Base-by-base conservation (phyloP, 2,888 invertebrate genomes). In the Calliscelio sp. region DNA sequence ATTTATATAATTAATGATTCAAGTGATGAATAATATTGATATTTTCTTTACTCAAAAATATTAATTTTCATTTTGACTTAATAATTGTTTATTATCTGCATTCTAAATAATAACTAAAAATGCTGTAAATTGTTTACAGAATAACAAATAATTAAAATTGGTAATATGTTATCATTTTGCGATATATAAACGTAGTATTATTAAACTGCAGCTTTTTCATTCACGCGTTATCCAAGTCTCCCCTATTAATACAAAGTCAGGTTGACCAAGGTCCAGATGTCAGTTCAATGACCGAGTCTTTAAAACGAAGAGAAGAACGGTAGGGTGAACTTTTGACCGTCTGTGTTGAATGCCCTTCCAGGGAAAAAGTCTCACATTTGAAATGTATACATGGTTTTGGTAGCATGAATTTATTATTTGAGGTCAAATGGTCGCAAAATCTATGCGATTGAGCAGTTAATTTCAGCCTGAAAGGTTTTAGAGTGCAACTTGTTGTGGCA, bases 361-460 rank as follows among this genome's bases (percentile, higher is more conserved):
- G 53, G 35, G 24, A 38, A 53, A 25, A 70, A 28, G 38, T 59
- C 49, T 41, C 10, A 16, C 10, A 24, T 65, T 55, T 57, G 20
- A 11, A 59, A 51, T 51, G 51, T 53, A 53, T 44, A 53, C 66
- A 44, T 16, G 11, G 55, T 65, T 80, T 32, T 22, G 28, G n/a
- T 11, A 49, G 38, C 3, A 61, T 74, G 57, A 57, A 57, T 73
- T 81, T 74, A 74, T 74, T 61, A 81, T 74, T 66, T 73, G 59
- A 51, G 68, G 63, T 65, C 55, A 65, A 65, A 53, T n/a, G 44
- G 25, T 55, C 25, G 61, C 44, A 35, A 70, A 79, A 79, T 79
- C 70, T 79, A 71, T 68, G 46, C 63, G 79, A 79, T 79, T 70
- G 79, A 71, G 79, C 63, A 53, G 70, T 79, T 70, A 70, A 79